Base-by-base conservation (phyloP, 2,113 vertebrate genomes). In the Prionailurus viverrinus region DNA sequence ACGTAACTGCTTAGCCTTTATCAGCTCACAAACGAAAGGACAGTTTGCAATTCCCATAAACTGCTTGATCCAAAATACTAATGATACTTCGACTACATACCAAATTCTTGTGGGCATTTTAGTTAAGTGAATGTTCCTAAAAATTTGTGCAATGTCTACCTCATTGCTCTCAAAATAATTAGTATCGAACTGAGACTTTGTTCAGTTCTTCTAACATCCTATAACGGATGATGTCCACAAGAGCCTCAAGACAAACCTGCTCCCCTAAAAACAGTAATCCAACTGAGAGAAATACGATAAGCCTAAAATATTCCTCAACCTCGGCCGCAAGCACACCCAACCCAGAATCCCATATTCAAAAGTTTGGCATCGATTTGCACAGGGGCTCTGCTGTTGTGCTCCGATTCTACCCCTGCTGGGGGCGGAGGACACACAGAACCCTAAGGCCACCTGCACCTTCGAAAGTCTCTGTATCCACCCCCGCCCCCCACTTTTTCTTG, bases 1-100 rank as follows among this genome's bases (percentile, higher is more conserved):
- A 39, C 66, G 27, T 71, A 73, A 88, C 5, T 71, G n/a, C 39
- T 97, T 91, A 94, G 71, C 29, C 12, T 94, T 92, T 41, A 85
- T 61, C 41, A 89, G 53, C 31, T 18, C 63, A 13, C 84, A 89
- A 80, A 73, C 33, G 18, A 92, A 58, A 85, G 39, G 36, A 91
- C 2, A 41, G 58, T 41, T 31, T 88, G 51, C 10, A 79, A 71
- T 91, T 78, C 18, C 45, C n/a, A 82, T 13, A 96, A 79, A 58
- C 36, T 74, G 19, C 65, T 83, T 96, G 29, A 66, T 4, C 94
- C 27, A 65, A 88, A 93, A 82, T 48, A 86, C 11, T 65, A 65
- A 45, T 45, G 58, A 51, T 45, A 66, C 14, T 65, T 88, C 45
- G 53, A 61, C 0, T 79, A n/a, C 39, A 48, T 33, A 89, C 65